A percentile compares a stretch with the other conserved stretches of the same genome.
phyloP scores from a whole-genome alignment of 2,113 vertebrate genomes.

The Polypterus senegalus region DNA sequence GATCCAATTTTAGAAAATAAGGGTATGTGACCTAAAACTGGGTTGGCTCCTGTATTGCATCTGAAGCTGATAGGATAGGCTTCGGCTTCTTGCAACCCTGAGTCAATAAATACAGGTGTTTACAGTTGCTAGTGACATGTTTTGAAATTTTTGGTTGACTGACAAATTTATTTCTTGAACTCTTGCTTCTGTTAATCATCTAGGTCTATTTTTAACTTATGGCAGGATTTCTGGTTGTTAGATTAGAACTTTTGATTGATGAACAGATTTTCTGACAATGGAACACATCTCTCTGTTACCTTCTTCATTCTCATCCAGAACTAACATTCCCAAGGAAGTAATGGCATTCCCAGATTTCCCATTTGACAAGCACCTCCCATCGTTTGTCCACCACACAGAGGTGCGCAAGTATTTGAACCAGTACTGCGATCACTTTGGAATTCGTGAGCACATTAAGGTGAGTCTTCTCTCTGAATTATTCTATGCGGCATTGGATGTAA shows the following conservation, averaged over 20 bases:
- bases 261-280: too few species aligned
- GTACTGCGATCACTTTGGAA: slow-evolving; percentile 25
- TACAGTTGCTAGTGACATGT: too few species aligned
- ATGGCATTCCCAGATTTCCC: slow-evolving; percentile 58
- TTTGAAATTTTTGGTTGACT: too few species aligned
- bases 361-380: slow-evolving; percentile 27
- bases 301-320: slow-evolving; percentile 16
- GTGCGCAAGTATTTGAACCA: slow-evolving; percentile 30
- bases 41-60: too few species aligned
- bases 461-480: not conserved
- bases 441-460: slow-evolving; percentile 29
- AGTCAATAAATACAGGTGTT: too few species aligned
- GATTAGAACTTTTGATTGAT: too few species aligned
- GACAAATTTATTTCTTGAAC: too few species aligned
- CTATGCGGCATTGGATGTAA: too few species aligned
- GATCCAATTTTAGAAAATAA: too few species aligned
- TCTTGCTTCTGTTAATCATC: not conserved
- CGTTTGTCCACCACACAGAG: slow-evolving; percentile 30
- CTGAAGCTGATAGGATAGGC: too few species aligned
- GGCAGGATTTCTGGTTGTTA: not conserved
- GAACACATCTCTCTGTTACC: not conserved
- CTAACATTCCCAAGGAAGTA: slow-evolving; percentile 64
- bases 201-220: not conserved
- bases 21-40: too few species aligned
- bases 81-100: too few species aligned